Evolutionary conservation across 2,888 invertebrate genomes (phyloP).

Genomic region (Agrochola litura): DNA sequence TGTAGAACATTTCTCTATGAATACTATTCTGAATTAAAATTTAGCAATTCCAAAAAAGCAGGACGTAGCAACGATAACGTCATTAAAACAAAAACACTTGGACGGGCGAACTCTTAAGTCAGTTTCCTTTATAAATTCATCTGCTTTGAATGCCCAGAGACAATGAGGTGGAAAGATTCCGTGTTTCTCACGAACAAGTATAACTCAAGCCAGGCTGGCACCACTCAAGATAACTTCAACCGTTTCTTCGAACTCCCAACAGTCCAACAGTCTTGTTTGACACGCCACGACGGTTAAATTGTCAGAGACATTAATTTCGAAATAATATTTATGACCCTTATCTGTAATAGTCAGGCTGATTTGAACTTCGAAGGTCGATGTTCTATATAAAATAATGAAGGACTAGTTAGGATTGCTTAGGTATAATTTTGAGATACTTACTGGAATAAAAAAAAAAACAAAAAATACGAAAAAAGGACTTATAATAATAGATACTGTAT

Average conservation of each 20-base stretch:
- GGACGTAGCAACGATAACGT: too few species aligned
- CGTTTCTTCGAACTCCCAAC: conserved; percentile 14
- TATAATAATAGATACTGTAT: conserved; percentile 2
- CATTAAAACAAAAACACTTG: neutral
- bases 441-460: too few species aligned
- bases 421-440: conserved; percentile 14
- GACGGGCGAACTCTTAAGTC: neutral
- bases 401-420: conserved; percentile 5
- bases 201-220: conserved; percentile 15
- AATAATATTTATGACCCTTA: conserved; percentile 47
- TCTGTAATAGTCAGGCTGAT: conserved; percentile 23
- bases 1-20: neutral
- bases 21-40: neutral
- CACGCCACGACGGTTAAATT: conserved; percentile 22
- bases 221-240: conserved; percentile 40
- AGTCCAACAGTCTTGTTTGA: neutral
- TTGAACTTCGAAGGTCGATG: conserved; percentile 30
- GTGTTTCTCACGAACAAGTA: neutral
- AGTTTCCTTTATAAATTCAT: neutral
- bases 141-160: neutral
- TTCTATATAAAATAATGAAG: conserved; percentile 28
- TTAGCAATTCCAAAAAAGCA: neutral
- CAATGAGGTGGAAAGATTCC: conserved; percentile 10
- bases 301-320: conserved; percentile 25
- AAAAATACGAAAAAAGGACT: too few species aligned